phyloP scores from a whole-genome alignment of 1,140 invertebrate species.

The Sitobion miscanthi region DNA sequence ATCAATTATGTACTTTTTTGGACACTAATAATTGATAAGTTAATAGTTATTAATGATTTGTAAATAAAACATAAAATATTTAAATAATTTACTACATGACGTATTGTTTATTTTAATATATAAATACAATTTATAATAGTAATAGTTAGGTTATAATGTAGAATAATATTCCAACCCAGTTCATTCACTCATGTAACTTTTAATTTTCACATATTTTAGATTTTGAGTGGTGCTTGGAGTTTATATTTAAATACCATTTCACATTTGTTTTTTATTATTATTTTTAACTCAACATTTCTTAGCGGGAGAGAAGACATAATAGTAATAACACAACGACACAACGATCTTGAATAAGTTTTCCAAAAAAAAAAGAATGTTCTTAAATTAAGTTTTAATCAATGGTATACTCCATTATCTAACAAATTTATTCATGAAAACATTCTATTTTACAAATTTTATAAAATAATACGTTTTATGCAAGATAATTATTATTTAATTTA shows the following conservation, averaged over 20 bases:
- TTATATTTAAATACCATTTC: background rate
- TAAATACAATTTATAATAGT: background rate
- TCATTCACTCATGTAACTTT: background rate
- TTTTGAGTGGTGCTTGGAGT: background rate
- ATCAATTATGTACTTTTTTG: no score
- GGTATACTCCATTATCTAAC: background rate
- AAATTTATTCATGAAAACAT: background rate
- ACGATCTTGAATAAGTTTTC: background rate
- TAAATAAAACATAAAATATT: background rate
- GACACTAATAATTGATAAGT: background rate
- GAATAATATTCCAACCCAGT: background rate
- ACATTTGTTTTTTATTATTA: background rate
- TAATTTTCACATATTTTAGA: background rate
- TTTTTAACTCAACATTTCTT: background rate
- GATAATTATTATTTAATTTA: no score
- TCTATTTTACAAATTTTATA: background rate
- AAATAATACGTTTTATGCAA: no score
- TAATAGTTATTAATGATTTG: background rate
- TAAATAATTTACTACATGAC: background rate
- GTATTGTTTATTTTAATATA: background rate
- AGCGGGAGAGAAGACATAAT: conserved; percentile 1
- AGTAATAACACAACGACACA: background rate
- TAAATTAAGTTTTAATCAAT: rapidly evolving
- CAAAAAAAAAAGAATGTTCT: background rate
- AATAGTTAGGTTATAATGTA: no score